Conservation (phyloP, 2,797 vertebrate genomes). For the Ctenopoma multispine region DNA sequence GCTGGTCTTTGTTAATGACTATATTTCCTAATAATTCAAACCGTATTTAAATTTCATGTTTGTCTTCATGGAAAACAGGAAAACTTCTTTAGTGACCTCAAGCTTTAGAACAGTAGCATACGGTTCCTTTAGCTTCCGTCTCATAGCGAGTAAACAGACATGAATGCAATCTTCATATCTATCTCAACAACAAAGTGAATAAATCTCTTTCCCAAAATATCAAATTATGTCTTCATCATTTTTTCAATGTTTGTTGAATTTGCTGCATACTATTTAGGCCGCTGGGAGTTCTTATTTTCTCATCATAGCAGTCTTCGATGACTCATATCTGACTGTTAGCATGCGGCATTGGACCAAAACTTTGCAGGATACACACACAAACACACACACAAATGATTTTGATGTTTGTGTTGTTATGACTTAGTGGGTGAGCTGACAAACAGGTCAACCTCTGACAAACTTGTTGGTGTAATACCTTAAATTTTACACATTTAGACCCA, state of each 20-base stretch:
- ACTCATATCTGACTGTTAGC: slow-evolving; percentile 35
- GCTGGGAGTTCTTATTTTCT: slow-evolving; percentile 8
- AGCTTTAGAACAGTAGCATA: not conserved
- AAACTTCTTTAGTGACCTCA: no score
- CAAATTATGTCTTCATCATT: not conserved
- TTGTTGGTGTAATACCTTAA: slow-evolving; percentile 9
- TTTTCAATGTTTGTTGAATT: slow-evolving; percentile 5
- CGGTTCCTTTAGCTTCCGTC: not conserved
- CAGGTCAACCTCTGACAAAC: slow-evolving; percentile 18
- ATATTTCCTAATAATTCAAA: no score
- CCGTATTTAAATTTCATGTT: no score
- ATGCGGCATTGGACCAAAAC: slow-evolving; percentile 20
- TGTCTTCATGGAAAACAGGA: no score
- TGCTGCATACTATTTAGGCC: not conserved
- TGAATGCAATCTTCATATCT: not conserved
- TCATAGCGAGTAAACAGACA: not conserved
- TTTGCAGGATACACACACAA: slow-evolving; percentile 7
- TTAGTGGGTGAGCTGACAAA: slow-evolving; percentile 8
- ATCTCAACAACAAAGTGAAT: not conserved
- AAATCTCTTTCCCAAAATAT: not conserved
- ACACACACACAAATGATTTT: slow-evolving; percentile 9
- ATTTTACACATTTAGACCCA: slow-evolving; percentile 11
- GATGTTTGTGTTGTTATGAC: slow-evolving; percentile 22
- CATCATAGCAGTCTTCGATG: slow-evolving; percentile 19
- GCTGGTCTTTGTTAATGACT: no score